phyloP scores from a whole-genome alignment of 1,140 invertebrate species.

The Drosophila busckii region DNA sequence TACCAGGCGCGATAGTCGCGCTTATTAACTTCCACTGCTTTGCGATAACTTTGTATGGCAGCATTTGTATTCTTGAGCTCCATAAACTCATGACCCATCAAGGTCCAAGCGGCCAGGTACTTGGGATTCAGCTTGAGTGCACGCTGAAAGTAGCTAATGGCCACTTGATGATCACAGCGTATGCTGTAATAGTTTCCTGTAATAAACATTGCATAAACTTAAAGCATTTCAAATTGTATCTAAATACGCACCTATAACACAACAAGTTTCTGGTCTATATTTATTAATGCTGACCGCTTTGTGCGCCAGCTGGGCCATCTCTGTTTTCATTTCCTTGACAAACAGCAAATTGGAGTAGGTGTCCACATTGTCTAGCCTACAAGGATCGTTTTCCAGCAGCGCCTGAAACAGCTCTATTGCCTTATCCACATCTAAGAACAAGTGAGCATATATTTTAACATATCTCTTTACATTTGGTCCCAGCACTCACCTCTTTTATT shows the following conservation, averaged over 20 bases:
- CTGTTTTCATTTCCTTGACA: constrained; percentile 94
- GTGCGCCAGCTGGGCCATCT: constrained; percentile 96
- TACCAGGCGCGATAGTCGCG: constrained; percentile 99
- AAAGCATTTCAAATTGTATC: background rate
- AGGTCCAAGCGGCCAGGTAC: constrained; percentile 96
- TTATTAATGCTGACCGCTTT: constrained; percentile 96
- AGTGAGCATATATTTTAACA: too few species aligned
- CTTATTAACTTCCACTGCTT: constrained; percentile 97
- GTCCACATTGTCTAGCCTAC: constrained; percentile 96
- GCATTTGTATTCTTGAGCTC: constrained; percentile 99
- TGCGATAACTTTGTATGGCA: constrained; percentile 97
- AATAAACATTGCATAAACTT: background rate
- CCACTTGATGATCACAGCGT: constrained; percentile 96
- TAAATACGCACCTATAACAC: constrained; percentile 91
- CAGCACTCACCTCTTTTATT: constrained; percentile 92
- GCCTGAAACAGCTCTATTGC: constrained; percentile 91
- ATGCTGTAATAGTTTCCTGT: constrained; percentile 98
- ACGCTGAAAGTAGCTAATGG: constrained; percentile 96
- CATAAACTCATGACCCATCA: constrained; percentile 99
- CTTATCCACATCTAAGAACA: constrained; percentile 91
- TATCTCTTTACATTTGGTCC: too few species aligned
- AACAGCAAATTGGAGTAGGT: constrained; percentile 98
- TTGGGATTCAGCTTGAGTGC: constrained; percentile 96
- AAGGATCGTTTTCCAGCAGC: constrained; percentile 92
- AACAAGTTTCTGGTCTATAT: constrained; percentile 98